Evolutionary conservation across 2,888 invertebrate species (phyloP).

Genomic region (Drosophila nigritarsus): DNA sequence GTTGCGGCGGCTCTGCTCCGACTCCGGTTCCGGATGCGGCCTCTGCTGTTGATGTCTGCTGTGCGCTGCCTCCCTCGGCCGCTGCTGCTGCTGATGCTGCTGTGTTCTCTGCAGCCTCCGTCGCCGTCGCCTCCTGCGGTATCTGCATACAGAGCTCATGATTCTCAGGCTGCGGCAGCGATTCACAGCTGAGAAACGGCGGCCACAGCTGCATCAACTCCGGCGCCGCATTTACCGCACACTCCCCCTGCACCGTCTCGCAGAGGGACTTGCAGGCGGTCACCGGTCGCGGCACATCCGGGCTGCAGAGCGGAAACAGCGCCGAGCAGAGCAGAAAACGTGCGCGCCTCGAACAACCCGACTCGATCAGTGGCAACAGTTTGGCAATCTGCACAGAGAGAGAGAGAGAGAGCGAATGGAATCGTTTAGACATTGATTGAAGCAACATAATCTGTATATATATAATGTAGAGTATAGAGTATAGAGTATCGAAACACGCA

Average conservation of each 20-base stretch:
- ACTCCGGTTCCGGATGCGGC: background rate
- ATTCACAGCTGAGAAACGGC: constrained; percentile 90
- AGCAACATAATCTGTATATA: background rate
- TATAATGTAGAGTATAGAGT: background rate
- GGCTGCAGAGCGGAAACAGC: constrained; percentile 95
- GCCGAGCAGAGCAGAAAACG: constrained; percentile 95
- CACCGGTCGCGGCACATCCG: constrained; percentile 93
- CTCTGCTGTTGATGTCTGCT: constrained; percentile 6
- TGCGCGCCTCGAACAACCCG: constrained; percentile 92
- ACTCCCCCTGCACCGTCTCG: constrained; percentile 90
- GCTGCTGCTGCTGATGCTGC: constrained; percentile 25
- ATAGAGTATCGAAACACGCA: background rate
- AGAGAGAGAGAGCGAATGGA: background rate
- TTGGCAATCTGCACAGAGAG: constrained; percentile 88
- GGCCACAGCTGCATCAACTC: constrained; percentile 90
- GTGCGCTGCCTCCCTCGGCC: background rate
- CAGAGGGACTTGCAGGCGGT: constrained; percentile 95
- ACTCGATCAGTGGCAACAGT: constrained; percentile 90
- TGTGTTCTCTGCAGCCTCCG: constrained; percentile 7
- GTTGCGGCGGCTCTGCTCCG: constrained; percentile 42
- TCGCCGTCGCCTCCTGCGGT: constrained; percentile 69
- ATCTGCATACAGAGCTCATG: constrained; percentile 92
- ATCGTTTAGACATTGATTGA: background rate
- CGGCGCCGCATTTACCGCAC: constrained; percentile 86
- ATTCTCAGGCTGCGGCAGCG: constrained; percentile 90